A percentile compares a stretch with the other conserved stretches of the same genome.
Conservation (phyloP, 2,113 vertebrate species). For the Chunga burmeisteri region DNA sequence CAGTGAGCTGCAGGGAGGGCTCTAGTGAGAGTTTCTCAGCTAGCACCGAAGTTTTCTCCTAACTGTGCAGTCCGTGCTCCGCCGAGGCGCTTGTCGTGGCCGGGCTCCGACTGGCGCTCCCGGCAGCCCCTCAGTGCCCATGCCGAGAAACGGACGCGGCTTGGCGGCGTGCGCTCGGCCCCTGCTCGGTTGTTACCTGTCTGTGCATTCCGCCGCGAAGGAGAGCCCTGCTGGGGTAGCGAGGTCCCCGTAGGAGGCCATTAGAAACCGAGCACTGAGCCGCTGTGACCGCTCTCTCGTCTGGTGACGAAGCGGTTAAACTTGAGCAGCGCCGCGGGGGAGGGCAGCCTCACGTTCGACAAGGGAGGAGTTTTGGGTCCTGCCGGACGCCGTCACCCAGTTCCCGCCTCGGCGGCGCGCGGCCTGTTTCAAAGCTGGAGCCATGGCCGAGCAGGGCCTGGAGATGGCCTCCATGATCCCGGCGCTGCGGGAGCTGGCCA, state of each 20-base stretch:
- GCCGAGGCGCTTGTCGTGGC: too few species aligned
- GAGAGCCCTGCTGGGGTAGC: background rate
- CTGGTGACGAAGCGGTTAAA: background rate
- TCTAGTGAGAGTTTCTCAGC: too few species aligned
- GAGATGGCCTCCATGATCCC: conserved; percentile 96
- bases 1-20: background rate
- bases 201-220: too few species aligned
- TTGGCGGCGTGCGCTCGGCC: background rate
- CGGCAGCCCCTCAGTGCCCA: too few species aligned
- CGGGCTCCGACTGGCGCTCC: background rate
- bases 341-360: too few species aligned
- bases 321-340: accelerated
- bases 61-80: background rate
- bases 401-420: background rate
- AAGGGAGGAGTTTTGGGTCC: background rate
- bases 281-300: accelerated
- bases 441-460: conserved; percentile 24
- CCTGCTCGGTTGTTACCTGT: background rate
- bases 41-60: background rate
- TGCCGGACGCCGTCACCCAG: background rate
- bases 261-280: accelerated
- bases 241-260: background rate
- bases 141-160: too few species aligned
- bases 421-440: conserved; percentile 10
- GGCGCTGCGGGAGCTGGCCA: conserved; percentile 89